phyloP scores from a whole-genome alignment of 1,140 invertebrate species.

The Drosophila orena region DNA sequence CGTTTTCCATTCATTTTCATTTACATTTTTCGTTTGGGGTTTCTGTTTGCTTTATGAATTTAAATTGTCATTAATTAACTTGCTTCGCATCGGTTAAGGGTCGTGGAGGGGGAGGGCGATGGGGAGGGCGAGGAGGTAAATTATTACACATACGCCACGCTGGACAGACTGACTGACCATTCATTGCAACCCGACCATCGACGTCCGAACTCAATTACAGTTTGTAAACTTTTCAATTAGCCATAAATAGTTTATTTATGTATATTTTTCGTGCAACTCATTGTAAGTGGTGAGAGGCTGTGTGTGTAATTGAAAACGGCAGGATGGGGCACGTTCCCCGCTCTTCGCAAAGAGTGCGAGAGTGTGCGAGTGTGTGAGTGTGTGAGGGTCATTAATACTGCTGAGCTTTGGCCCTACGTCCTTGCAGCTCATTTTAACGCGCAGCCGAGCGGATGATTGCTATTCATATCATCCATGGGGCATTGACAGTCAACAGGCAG shows the following conservation, averaged over 20 bases:
- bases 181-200: conserved; percentile 59
- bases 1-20: conserved; percentile 79
- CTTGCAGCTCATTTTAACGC: conserved; percentile 64
- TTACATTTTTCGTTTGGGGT: conserved; percentile 73
- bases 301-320: conserved; percentile 67
- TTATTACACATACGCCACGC: conserved; percentile 73
- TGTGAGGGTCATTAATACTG: conserved; percentile 69
- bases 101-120: no score
- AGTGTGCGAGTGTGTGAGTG: conserved; percentile 34
- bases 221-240: conserved; percentile 83
- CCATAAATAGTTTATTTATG: conserved; percentile 79
- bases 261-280: conserved; percentile 79
- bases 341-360: conserved; percentile 19
- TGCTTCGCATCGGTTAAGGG: conserved; percentile 18
- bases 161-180: conserved; percentile 59
- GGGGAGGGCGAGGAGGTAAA: conserved; percentile 5
- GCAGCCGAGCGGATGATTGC: conserved; percentile 78
- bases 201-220: conserved; percentile 77
- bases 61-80: conserved; percentile 83
- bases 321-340: conserved; percentile 3
- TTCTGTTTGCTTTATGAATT: conserved; percentile 83
- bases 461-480: conserved; percentile 62
- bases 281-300: conserved; percentile 19
- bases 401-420: conserved; percentile 59
- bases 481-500: conserved; percentile 62